Base-by-base conservation (phyloP, 2,797 vertebrate genomes). In the Holocentrus rufus region DNA sequence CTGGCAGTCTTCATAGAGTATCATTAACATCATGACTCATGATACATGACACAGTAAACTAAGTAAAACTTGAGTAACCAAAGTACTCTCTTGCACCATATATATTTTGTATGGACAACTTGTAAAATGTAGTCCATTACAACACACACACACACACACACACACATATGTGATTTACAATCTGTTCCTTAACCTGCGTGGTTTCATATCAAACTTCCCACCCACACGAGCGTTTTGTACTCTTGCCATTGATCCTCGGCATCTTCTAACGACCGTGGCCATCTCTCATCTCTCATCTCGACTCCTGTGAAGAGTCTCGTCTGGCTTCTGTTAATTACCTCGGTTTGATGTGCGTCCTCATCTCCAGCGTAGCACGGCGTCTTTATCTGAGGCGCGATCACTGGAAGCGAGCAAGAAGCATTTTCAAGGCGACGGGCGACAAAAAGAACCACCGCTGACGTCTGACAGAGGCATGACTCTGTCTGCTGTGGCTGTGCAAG, bases 251-350 rank as follows among this genome's bases (percentile, higher is more conserved):
- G 55, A 60, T 65, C 62, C 42, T 36, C 60, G 57, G 30, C 11
- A 76, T 69, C 62, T 50, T 36, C 62, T 65, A 42, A 42, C 13
- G 39, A 2, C 11, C 39, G 14, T 13, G 11, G 81, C 65, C 47
- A 49, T 73, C 76, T 72, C 68, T 84, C 60, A 60, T 64, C 65
- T 70, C 54, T 50, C 52, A 20, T 61, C 23, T 10, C 23, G 44
- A 81, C 76, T 78, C 70, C 65, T 62, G 56, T 81, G 72, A 81
- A 72, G 64, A 80, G 62, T 82, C 82, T 74, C 62, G 64, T 83
- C 81, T 82, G 73, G 78, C 74, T 83, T 42, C 66, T 74, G 67
- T 77, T 89, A 75, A 88, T 82, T 89, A 83, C 73, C 71, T 61
- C 72, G 49, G 44, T 75, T 77, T 85, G 61, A 76, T 73, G 80